Conservation (phyloP, 2,797 vertebrate genomes). For the Myotis planiceps region DNA sequence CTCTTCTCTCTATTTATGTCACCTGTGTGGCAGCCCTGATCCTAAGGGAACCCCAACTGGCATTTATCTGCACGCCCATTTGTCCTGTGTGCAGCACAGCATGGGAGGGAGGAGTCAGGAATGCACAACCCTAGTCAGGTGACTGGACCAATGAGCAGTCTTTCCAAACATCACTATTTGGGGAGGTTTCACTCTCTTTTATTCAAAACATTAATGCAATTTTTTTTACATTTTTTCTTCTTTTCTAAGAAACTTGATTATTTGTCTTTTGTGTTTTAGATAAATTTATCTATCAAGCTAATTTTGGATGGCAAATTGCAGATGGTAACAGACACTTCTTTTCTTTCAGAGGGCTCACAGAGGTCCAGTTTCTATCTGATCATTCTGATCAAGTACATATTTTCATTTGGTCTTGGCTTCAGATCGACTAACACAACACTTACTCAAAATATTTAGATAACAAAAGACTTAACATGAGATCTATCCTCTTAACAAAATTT, state of each 20-base stretch:
- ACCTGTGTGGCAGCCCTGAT: accelerated
- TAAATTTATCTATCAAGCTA: background rate
- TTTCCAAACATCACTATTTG: background rate
- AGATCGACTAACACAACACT: background rate
- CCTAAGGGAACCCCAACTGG: accelerated
- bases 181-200: background rate
- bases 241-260: background rate
- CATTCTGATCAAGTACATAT: no score
- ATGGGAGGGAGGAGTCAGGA: accelerated
- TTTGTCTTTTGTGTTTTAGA: background rate
- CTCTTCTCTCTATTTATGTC: background rate
- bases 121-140: accelerated
- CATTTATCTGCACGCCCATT: accelerated
- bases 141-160: accelerated
- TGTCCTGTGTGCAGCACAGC: background rate
- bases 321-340: no score
- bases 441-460: background rate
- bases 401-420: background rate
- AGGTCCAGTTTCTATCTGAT: background rate
- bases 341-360: background rate
- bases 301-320: no score
- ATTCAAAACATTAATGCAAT: background rate
- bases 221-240: background rate
- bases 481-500: background rate
- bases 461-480: background rate